A percentile compares a stretch with the other conserved stretches of the same genome.
These are phyloP conservation scores for Rhorus exstirpatorius DNA, from an alignment of 2,888 invertebrate species.

Conservation along the genomic window DNA sequence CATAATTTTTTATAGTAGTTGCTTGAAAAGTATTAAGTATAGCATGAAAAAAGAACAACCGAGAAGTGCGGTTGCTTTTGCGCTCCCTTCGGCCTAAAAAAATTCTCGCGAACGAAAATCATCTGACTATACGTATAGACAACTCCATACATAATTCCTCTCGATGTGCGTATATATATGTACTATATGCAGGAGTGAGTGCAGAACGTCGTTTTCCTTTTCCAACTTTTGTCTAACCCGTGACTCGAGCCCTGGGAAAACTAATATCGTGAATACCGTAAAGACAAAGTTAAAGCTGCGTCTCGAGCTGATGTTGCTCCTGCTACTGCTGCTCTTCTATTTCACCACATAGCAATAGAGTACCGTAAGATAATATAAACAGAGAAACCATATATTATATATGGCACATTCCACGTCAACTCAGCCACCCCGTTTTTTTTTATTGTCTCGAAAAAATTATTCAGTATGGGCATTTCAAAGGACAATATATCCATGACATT, in stretches of 20 bases:
- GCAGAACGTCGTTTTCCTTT: conserved; percentile 26
- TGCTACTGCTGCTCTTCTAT: conserved; percentile 25
- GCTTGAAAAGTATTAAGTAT: no score
- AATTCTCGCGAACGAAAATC: no score
- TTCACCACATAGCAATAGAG: conserved; percentile 18
- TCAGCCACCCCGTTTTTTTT: no score
- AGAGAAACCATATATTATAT: conserved; percentile 16
- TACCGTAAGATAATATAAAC: conserved; percentile 28
- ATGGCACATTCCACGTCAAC: not conserved
- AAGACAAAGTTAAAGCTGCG: conserved; percentile 50
- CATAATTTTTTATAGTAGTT: no score
- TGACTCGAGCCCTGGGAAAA: conserved; percentile 48
- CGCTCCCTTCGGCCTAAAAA: no score
- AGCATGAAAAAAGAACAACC: no score
- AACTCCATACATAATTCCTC: no score
- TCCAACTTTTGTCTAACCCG: conserved; percentile 35
- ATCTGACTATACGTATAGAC: no score
- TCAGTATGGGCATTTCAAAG: no score
- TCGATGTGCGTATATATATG: not conserved
- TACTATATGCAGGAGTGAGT: not conserved
- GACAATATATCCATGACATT: no score
- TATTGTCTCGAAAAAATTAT: no score
- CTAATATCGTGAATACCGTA: conserved; percentile 61
- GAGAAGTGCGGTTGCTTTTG: no score
- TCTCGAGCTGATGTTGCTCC: conserved; percentile 43